These are phyloP conservation scores for Prionailurus viverrinus DNA, from an alignment of 2,113 vertebrate genomes.

Conservation along the genomic window DNA sequence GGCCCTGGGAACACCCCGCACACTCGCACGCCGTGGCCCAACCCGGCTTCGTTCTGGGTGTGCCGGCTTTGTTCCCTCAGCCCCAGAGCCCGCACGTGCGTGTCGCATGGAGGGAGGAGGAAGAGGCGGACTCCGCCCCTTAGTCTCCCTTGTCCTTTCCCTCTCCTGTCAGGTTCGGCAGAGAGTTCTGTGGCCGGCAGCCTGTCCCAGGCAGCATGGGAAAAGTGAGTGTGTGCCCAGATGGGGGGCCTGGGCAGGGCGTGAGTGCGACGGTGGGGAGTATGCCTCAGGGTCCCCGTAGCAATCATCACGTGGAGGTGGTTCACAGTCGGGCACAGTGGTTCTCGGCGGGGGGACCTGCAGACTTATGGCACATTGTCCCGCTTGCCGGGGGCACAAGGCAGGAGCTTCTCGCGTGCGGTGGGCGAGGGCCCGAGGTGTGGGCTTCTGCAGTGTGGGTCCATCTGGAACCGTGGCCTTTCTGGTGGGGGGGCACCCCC, in stretches of 20 bases:
- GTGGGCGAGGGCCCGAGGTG: accelerated
- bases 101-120: accelerated
- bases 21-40: accelerated
- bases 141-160: background rate
- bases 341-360: background rate
- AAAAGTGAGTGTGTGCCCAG: conserved; percentile 77
- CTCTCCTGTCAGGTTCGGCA: conserved; percentile 18
- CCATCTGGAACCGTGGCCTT: accelerated
- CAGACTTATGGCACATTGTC: background rate
- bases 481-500: accelerated
- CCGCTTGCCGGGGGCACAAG: no score
- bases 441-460: accelerated
- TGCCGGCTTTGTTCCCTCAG: background rate
- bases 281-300: accelerated
- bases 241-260: accelerated
- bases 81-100: background rate
- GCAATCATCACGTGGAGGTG: accelerated
- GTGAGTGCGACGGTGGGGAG: accelerated
- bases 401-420: background rate
- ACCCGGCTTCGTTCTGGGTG: accelerated
- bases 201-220: conserved; percentile 65
- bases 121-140: accelerated
- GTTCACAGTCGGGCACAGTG: accelerated
- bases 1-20: background rate
- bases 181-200: conserved; percentile 52